Conservation (phyloP, 2,113 vertebrate species). For the Chamaetylas fuelleborni region DNA sequence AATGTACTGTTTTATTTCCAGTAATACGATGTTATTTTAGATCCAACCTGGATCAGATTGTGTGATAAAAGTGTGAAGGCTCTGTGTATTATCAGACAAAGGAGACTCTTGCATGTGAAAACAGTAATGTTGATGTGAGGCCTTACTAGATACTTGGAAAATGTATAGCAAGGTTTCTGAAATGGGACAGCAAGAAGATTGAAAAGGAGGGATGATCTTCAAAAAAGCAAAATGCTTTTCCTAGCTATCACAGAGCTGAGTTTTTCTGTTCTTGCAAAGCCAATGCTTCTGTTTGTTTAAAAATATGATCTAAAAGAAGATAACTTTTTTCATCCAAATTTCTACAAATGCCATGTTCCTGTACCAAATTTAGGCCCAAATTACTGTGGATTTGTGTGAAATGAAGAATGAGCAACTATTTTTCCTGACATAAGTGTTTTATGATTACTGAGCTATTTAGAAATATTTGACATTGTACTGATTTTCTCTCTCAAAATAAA, state of each 20-base stretch:
- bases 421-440: conserved; percentile 61
- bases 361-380: conserved; percentile 52
- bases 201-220: not conserved
- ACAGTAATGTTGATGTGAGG: not conserved
- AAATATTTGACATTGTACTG: conserved; percentile 63
- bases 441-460: conserved; percentile 62
- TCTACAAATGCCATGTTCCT: conserved; percentile 27
- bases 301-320: conserved; percentile 30
- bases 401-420: conserved; percentile 36
- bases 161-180: not conserved
- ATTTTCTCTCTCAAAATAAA: conserved; percentile 65
- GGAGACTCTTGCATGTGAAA: not conserved
- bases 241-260: not conserved
- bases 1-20: not conserved
- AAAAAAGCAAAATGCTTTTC: not conserved
- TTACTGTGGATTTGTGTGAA: conserved; percentile 45
- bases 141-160: not conserved
- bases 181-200: not conserved
- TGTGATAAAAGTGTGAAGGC: not conserved
- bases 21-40: not conserved
- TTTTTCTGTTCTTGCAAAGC: not conserved
- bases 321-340: conserved; percentile 4
- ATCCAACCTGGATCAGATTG: not conserved
- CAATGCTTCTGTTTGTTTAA: not conserved
- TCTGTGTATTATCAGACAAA: not conserved